Evolutionary conservation across 2,113 vertebrate species (phyloP).

Genomic region (Chloebia gouldiae): DNA sequence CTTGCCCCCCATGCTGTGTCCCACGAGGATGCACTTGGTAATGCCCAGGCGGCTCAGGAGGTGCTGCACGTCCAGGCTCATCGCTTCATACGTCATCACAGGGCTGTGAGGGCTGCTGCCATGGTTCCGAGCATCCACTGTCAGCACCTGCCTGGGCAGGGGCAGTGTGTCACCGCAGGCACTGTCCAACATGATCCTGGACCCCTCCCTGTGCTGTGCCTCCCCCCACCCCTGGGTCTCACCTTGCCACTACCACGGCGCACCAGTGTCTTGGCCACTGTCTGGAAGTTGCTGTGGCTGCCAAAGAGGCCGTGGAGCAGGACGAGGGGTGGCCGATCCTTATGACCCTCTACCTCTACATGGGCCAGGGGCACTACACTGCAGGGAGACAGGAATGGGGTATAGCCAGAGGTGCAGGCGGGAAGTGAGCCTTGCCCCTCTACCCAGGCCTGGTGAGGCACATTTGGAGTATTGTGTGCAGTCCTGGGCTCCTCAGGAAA

Average conservation of each 20-base stretch:
- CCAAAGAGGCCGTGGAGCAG: constrained; percentile 94
- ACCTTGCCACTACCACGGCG: constrained; percentile 87
- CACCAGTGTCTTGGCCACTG: constrained; percentile 84
- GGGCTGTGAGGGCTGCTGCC: constrained; percentile 87
- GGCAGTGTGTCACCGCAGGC: not conserved
- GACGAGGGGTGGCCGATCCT: constrained; percentile 78
- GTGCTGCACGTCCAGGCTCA: constrained; percentile 84
- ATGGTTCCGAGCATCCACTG: constrained; percentile 92
- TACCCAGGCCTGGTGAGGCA: not conserved
- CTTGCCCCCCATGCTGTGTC: constrained; percentile 99
- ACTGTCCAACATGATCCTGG: fast-evolving
- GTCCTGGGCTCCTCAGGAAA: not conserved
- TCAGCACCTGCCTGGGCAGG: constrained; percentile 87
- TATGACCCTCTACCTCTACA: constrained; percentile 73
- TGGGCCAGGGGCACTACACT: constrained; percentile 80
- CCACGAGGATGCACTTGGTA: constrained; percentile 84
- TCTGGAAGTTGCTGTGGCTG: constrained; percentile 87
- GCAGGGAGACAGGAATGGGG: not conserved
- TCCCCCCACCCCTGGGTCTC: not conserved
- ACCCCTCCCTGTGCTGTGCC: not conserved
- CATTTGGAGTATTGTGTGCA: not conserved
- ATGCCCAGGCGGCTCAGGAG: constrained; percentile 83
- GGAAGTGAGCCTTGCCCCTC: not conserved
- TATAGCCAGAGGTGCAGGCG: fast-evolving
- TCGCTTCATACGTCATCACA: constrained; percentile 83